These are phyloP conservation scores for Danio albolineatus DNA, from an alignment of 2,797 vertebrate genomes.

Conservation along the genomic window DNA sequence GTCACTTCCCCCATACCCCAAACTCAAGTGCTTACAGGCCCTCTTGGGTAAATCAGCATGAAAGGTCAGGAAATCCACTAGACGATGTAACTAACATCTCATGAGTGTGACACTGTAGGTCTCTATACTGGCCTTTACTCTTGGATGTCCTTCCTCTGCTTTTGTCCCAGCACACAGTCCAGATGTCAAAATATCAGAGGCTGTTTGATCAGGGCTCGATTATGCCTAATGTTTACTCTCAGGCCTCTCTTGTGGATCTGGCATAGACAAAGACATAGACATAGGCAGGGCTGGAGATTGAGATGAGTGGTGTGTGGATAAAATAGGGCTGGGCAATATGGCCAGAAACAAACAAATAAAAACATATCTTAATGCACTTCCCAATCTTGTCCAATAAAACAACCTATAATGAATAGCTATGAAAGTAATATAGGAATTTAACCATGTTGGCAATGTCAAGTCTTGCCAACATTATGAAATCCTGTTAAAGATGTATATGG, in stretches of 20 bases:
- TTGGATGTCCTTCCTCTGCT: neutral
- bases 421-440: too few relatives aligned
- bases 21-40: constrained; percentile 12
- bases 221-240: neutral
- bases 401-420: too few relatives aligned
- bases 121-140: neutral
- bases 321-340: neutral
- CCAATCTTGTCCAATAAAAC: too few relatives aligned
- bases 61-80: constrained; percentile 35
- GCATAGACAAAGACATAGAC: constrained; percentile 10
- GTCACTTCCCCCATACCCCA: neutral
- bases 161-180: neutral
- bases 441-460: too few relatives aligned
- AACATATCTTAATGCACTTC: too few relatives aligned
- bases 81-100: neutral
- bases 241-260: neutral
- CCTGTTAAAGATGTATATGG: too few relatives aligned
- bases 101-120: constrained; percentile 15
- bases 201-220: neutral
- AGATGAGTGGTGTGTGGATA: neutral
- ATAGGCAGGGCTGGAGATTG: neutral
- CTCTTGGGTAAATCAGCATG: constrained; percentile 3
- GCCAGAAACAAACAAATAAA: too few relatives aligned
- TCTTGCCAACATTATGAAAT: too few relatives aligned
- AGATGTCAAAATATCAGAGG: neutral